Evolutionary conservation across 2,888 invertebrate genomes (phyloP).

Genomic region (Creontiades dilutus): DNA sequence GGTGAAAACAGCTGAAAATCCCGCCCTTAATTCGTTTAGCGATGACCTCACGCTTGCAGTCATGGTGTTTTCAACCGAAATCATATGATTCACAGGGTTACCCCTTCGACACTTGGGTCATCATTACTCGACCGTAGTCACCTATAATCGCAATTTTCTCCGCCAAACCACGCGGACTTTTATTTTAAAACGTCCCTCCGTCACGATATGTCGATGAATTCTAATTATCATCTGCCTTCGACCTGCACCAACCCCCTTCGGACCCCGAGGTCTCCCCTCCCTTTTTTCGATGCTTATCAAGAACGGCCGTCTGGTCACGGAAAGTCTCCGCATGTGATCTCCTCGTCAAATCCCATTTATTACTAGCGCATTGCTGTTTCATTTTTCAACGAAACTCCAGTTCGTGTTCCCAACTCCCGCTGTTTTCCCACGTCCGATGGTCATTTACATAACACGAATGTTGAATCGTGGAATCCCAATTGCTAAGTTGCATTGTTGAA

Average conservation of each 20-base stretch:
- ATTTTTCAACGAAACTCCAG: conserved; percentile 7
- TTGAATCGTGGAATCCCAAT: neutral
- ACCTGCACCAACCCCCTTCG: neutral
- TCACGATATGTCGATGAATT: conserved; percentile 13
- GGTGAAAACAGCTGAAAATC: too few species aligned
- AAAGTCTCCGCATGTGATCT: conserved; percentile 32
- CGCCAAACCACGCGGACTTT: neutral
- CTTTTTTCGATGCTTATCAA: neutral
- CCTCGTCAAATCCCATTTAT: neutral
- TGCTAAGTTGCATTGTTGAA: neutral
- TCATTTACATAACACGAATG: neutral
- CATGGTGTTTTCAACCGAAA: too few species aligned
- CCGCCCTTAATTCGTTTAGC: too few species aligned
- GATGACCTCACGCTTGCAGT: too few species aligned
- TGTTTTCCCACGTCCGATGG: neutral
- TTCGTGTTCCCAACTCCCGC: neutral
- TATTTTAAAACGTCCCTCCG: neutral
- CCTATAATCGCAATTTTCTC: neutral
- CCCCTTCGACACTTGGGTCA: neutral
- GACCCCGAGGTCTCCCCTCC: too few species aligned
- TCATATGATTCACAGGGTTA: neutral
- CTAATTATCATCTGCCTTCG: neutral
- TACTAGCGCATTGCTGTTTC: neutral
- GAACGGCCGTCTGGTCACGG: neutral
- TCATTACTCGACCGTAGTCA: neutral